phyloP scores from a whole-genome alignment of 2,888 invertebrate genomes.

The Teleiodes luculella region DNA sequence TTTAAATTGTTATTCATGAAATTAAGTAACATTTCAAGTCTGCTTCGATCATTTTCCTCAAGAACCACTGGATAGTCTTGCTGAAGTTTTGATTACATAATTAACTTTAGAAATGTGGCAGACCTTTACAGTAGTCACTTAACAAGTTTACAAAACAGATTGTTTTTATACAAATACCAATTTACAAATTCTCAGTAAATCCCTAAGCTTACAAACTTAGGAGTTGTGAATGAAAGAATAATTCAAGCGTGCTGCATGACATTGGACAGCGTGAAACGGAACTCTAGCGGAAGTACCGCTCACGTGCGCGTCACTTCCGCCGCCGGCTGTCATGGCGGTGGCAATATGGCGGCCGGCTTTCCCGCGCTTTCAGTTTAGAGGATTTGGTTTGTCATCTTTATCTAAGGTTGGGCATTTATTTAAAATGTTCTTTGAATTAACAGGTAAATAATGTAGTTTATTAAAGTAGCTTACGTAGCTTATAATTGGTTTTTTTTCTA shows the following conservation, averaged over 20 bases:
- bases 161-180: slow-evolving; percentile 8
- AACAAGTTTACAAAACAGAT: slow-evolving; percentile 4
- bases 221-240: slow-evolving; percentile 21
- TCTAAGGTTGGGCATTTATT: background rate
- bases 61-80: background rate
- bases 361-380: slow-evolving; percentile 51
- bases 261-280: slow-evolving; percentile 73
- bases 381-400: slow-evolving; percentile 1
- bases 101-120: background rate
- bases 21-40: too few relatives aligned
- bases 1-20: too few relatives aligned
- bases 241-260: slow-evolving; percentile 51
- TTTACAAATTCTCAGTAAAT: slow-evolving; percentile 2
- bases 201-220: background rate
- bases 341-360: slow-evolving; percentile 67
- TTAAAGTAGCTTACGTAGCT: too few relatives aligned
- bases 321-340: slow-evolving; percentile 64
- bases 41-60: background rate
- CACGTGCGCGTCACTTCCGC: slow-evolving; percentile 75
- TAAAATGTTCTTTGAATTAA: background rate
- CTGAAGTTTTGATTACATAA: background rate
- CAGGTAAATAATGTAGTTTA: too few relatives aligned
- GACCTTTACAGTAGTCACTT: background rate
- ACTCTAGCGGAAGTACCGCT: slow-evolving; percentile 65
- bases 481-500: too few relatives aligned